Evolutionary conservation across 2,888 invertebrate species (phyloP).

Genomic region (Eristalis arbustorum): DNA sequence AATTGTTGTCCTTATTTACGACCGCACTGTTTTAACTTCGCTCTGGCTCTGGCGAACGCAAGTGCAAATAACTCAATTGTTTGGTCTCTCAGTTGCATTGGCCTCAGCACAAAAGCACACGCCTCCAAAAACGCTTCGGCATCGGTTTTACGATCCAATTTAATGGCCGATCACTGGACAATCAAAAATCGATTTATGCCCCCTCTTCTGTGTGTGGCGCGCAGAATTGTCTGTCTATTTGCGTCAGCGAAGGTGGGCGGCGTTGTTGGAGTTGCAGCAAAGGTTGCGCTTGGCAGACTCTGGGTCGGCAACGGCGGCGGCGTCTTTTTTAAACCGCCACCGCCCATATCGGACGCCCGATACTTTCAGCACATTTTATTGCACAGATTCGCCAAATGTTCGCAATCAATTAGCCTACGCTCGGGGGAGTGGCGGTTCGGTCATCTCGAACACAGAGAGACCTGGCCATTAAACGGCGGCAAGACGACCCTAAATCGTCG

Average conservation of each 20-base stretch:
- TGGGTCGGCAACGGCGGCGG: neutral
- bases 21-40: constrained; percentile 1
- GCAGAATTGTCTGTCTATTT: neutral
- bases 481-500: neutral
- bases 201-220: neutral
- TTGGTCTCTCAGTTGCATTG: neutral
- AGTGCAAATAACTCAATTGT: constrained; percentile 40
- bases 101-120: constrained; percentile 25
- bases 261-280: neutral
- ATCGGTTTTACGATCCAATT: constrained; percentile 61
- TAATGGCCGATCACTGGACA: constrained; percentile 57
- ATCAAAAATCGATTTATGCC: constrained; percentile 63
- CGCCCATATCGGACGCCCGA: neutral
- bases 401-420: constrained; percentile 32
- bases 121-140: constrained; percentile 30
- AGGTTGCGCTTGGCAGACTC: neutral
- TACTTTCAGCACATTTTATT: constrained; percentile 46
- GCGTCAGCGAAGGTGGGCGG: constrained; percentile 1
- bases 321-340: neutral
- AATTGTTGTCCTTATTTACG: constrained; percentile 41
- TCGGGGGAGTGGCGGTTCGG: neutral
- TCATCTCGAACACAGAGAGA: neutral
- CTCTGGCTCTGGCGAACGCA: constrained; percentile 32
- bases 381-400: constrained; percentile 33
- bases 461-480: constrained; percentile 14